phyloP scores from a whole-genome alignment of 2,113 vertebrate genomes.

The Caranx ignobilis region DNA sequence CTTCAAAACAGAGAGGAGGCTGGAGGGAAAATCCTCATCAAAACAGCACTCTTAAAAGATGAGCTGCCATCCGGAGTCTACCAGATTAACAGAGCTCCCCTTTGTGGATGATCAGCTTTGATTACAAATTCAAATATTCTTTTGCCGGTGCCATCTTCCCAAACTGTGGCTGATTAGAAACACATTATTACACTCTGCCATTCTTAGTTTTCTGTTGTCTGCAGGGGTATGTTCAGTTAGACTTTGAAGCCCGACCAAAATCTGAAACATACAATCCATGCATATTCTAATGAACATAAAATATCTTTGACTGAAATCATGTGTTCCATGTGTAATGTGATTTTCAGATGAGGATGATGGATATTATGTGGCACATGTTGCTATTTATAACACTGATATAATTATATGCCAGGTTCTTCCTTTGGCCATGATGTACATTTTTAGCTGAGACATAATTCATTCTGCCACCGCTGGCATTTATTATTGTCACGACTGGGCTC shows the following conservation, averaged over 20 bases:
- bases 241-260: constrained; percentile 26
- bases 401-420: constrained; percentile 73
- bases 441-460: constrained; percentile 72
- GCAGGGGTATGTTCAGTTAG: constrained; percentile 11
- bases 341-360: constrained; percentile 49
- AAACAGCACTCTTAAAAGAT: constrained; percentile 55
- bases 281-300: constrained; percentile 17
- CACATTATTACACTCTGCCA: constrained; percentile 14
- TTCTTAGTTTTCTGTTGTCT: constrained; percentile 18
- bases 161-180: constrained; percentile 39
- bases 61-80: constrained; percentile 38
- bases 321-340: constrained; percentile 39
- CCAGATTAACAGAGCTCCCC: constrained; percentile 55
- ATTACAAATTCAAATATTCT: constrained; percentile 58
- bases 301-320: constrained; percentile 28
- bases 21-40: constrained; percentile 64
- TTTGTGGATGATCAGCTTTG: constrained; percentile 58
- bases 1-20: constrained; percentile 53
- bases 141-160: constrained; percentile 10
- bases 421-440: constrained; percentile 72
- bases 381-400: constrained; percentile 75
- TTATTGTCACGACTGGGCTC: constrained; percentile 59
- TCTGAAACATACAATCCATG: constrained; percentile 5
- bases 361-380: constrained; percentile 28
- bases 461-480: constrained; percentile 63